Evolutionary conservation across 1,140 invertebrate species (phyloP), one percentile per base, ranked within the genome.

Genomic region (Brachionus paranguensis): DNA sequence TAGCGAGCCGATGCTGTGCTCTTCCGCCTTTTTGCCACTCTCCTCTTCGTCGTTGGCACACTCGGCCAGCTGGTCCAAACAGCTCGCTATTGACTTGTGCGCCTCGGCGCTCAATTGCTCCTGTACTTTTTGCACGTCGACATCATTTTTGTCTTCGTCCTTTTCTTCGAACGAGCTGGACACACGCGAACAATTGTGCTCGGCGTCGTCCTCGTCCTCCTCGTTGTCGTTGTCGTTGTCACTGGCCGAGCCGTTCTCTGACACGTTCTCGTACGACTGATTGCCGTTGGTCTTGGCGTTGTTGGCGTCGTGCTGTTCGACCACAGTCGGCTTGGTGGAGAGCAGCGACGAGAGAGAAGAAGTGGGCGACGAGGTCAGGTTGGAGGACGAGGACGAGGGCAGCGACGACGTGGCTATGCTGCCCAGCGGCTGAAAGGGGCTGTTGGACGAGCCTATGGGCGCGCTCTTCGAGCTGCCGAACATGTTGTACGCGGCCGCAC

Each of bases 311-410:
- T 7, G 17, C 6, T 20, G 33, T 37, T 37, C 33, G 33, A 37
- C 33, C 33, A 37, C 33, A 37, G 33, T 37, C 0, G 33, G 53
- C 53, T 70, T 76, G 10, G 72, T 76, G 12, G 72, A 76, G 6
- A 33, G 24, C 27, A 76, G 27, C 27, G 72, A 76, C 1, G 72
- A 76, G 10, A 76, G 43, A 0, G 72, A 76, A 2, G 72, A 76
- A 14, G 72, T 76, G 20, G 72, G 72, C 72, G 72, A 76, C 27
- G 72, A 76, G 27, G 72, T 50, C 20, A 50, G 20, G 43, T 76
- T 76, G 24, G 72, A 76, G 6, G 43, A 50, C 14, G 72, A 76
- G 20, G 72, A 76, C 24, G 72, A 76, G 20, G 72, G 72, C 33
- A 76, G 27, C 17, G 72, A 76, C 17, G 72, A 76, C 3, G 72